Conservation (phyloP, 2,888 invertebrate genomes). For the Antheraea yamamai region DNA sequence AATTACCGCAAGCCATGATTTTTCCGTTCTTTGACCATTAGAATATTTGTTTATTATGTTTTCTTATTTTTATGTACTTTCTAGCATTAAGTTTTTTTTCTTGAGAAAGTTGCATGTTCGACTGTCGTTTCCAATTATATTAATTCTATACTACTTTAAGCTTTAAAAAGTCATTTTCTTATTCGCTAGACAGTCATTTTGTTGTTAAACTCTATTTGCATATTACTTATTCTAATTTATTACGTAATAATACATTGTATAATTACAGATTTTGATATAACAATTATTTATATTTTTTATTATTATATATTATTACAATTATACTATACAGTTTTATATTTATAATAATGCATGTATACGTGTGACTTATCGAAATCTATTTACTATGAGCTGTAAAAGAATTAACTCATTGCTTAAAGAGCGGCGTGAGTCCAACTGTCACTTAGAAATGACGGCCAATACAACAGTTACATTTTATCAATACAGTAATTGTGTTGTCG, state of each 20-base stretch:
- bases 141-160: too few relatives aligned
- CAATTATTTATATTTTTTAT: too few relatives aligned
- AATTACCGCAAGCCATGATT: too few relatives aligned
- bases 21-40: too few relatives aligned
- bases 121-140: too few relatives aligned
- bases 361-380: neutral
- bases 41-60: too few relatives aligned
- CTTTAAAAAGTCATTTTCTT: too few relatives aligned
- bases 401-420: constrained; percentile 1
- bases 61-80: too few relatives aligned
- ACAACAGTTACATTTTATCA: constrained; percentile 14
- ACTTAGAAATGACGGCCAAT: constrained; percentile 12
- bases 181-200: too few relatives aligned
- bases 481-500: constrained; percentile 26
- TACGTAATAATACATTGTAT: neutral
- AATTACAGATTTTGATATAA: neutral
- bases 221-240: neutral
- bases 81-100: too few relatives aligned
- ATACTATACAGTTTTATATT: neutral
- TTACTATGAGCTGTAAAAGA: neutral
- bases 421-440: constrained; percentile 4
- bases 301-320: too few relatives aligned
- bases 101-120: too few relatives aligned
- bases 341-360: neutral
- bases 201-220: neutral